Evolutionary conservation across 2,797 vertebrate species (phyloP), one percentile per base, ranked within the genome.

Genomic region (Tolypeutes matacus): DNA sequence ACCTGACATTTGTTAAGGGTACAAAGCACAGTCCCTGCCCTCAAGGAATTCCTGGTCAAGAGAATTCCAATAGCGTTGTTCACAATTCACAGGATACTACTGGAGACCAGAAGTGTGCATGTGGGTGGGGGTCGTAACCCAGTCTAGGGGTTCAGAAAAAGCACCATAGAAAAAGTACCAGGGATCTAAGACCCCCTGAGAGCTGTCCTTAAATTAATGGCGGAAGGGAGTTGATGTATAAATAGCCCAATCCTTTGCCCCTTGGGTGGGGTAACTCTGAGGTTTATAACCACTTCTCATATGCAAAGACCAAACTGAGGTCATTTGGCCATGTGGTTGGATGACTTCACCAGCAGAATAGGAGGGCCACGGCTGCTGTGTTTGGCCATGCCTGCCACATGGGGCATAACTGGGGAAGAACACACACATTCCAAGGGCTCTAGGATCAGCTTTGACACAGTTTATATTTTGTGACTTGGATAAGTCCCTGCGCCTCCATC

Each of bases 401-500:
- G 58, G 5, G 31, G 8, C 15, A 42, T 18, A 56, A 42, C 21
- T 25, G 70, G 21, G 49, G 82, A 89, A 78, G 21, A 90, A 15
- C 5, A 58, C 25, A 46, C 27, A 73, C 14, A 17, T 36, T 73
- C 36, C 23, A 81, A 73, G 69, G 17, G 18, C 83, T 36, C 36
- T 12, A 77, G 62, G 65, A 49, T 46, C 31, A 62, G 49, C 3
- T 65, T 81, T 89, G 42, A 56, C 10, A 85, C 64, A 31, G 36
- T 72, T 95, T 94, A 62, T 64, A 60, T 56, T 92, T 39, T 94
- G 77, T 83, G 67, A 87, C 51, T 70, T 60, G 3, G 76, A 5
- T 83, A 87, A 90, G 53, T 90, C 27, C 42, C 27, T 88, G 31
- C 29, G 39, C 10, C 25, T 15, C 46, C 75, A 65, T 3, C 25